Conservation (phyloP, 2,888 invertebrate species). For the Euzophera pinguis region DNA sequence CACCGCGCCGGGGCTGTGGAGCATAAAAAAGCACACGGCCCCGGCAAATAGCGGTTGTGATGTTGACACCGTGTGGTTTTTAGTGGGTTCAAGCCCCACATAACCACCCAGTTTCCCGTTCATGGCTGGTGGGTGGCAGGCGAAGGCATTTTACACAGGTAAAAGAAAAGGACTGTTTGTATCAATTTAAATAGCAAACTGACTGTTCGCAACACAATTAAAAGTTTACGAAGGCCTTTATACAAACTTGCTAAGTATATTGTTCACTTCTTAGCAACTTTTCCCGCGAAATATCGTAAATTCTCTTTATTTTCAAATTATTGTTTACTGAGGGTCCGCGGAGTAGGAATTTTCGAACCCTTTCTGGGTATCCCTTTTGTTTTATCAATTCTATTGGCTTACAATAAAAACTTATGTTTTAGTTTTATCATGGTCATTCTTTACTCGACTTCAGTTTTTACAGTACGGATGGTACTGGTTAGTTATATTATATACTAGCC, state of each 20-base stretch:
- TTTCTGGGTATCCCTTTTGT: background rate
- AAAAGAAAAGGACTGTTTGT: too few relatives aligned
- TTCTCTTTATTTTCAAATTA: slow-evolving; percentile 10
- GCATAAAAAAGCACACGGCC: too few relatives aligned
- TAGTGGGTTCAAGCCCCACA: too few relatives aligned
- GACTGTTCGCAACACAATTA: background rate
- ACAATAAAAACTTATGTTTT: background rate
- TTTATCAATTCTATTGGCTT: slow-evolving; percentile 11
- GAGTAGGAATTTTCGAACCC: slow-evolving; percentile 1
- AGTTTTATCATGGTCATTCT: too few relatives aligned
- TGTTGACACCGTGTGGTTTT: too few relatives aligned
- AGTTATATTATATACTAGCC: too few relatives aligned
- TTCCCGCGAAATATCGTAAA: slow-evolving; percentile 3
- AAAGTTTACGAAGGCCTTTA: slow-evolving; percentile 1
- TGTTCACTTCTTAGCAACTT: background rate
- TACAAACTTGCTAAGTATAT: background rate
- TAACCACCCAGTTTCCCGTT: too few relatives aligned
- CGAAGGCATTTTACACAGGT: too few relatives aligned
- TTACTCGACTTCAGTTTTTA: background rate
- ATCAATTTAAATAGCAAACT: background rate
- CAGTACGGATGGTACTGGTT: too few relatives aligned
- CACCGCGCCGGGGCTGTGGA: too few relatives aligned
- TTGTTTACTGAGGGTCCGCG: slow-evolving; percentile 5
- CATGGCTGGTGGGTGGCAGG: too few relatives aligned
- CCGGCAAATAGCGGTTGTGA: too few relatives aligned